A percentile compares a stretch with the other conserved stretches of the same genome.
Conservation (phyloP, 2,113 vertebrate genomes). For the Melanocharis versteri region DNA sequence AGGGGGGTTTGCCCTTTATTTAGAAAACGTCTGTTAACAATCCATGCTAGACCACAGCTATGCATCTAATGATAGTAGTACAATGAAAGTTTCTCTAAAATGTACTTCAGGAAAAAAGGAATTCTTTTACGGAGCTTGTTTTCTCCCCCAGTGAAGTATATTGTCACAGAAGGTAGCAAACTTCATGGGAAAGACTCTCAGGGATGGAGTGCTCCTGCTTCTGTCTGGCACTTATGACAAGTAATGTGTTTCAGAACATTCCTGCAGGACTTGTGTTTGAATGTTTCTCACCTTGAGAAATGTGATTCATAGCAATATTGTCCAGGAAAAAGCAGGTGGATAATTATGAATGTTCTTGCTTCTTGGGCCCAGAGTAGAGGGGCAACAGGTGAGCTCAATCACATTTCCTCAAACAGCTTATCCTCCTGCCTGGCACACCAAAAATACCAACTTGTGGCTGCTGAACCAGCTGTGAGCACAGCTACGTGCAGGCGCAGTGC, state of each 20-base stretch:
- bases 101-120: not conserved
- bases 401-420: not conserved
- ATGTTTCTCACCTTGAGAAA: not conserved
- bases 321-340: not conserved
- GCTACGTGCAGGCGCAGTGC: not conserved
- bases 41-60: not conserved
- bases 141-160: not conserved
- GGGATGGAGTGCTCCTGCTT: not conserved
- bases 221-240: not conserved
- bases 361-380: not conserved
- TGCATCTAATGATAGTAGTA: not conserved
- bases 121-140: not conserved
- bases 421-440: not conserved
- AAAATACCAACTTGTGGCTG: not conserved
- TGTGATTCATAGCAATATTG: not conserved
- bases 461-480: not conserved
- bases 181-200: not conserved
- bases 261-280: not conserved
- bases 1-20: not conserved
- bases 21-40: not conserved
- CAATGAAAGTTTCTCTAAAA: not conserved
- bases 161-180: not conserved
- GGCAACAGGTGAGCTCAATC: not conserved
- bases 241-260: not conserved
- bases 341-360: not conserved